Conservation (phyloP, 1,140 invertebrate genomes). For the Drosophila nikananu region DNA sequence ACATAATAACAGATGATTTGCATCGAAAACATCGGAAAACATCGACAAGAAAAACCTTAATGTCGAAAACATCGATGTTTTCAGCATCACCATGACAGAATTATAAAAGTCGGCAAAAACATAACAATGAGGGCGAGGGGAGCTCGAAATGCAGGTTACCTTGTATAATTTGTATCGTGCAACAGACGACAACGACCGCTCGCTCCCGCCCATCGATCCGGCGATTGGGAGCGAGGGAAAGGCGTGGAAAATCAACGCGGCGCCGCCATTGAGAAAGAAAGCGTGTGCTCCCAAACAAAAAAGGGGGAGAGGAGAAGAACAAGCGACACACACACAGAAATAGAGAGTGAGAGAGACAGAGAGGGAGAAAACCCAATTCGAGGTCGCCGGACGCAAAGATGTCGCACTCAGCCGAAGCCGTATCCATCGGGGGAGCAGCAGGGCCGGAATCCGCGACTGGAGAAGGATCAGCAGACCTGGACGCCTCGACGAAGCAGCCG, state of each 20-base stretch:
- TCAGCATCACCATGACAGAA: neutral
- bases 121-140: conserved; percentile 8
- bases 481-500: neutral
- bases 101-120: conserved; percentile 12
- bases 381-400: conserved; percentile 35
- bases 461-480: neutral
- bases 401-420: conserved; percentile 22
- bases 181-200: conserved; percentile 25
- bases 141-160: conserved; percentile 6
- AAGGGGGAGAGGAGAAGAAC: conserved; percentile 8
- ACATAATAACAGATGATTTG: too few species aligned
- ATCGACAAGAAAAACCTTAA: too few species aligned
- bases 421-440: neutral
- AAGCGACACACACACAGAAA: conserved; percentile 16
- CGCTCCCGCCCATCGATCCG: conserved; percentile 26
- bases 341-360: conserved; percentile 7
- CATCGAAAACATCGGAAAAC: too few species aligned
- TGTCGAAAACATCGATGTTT: too few species aligned
- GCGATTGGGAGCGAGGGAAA: conserved; percentile 16
- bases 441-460: neutral
- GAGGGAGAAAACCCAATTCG: conserved; percentile 25
- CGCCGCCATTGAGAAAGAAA: conserved; percentile 61
- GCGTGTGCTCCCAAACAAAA: conserved; percentile 44
- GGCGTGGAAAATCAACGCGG: conserved; percentile 38
- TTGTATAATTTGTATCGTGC: conserved; percentile 15